Base-by-base conservation (phyloP, 2,888 invertebrate species). In the Phrixothrix hirtus region DNA sequence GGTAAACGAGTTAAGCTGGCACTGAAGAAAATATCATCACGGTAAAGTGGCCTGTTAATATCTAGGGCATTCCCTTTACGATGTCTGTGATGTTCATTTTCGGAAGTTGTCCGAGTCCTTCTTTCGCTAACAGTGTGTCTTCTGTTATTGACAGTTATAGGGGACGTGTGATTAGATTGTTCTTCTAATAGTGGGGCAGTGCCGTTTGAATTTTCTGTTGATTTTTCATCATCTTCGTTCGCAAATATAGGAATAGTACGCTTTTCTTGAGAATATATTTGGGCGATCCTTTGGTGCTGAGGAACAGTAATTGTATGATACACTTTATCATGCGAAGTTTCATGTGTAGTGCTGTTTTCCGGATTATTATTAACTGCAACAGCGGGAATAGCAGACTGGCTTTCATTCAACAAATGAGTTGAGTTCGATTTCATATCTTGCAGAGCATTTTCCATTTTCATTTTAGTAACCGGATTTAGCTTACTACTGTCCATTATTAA, bases 11-110 rank as follows among this genome's bases (percentile, higher is more conserved):
- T 83, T 55, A 95, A 79, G 55, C 93, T 94, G 7, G 90, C 93
- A 2, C 87, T 86, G 71, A 93, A 95, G 81, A 95, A 95, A 58
- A 94, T 93, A 70, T 95, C 95, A 65, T 92, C 92, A 65, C 92
- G 81, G 76, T 93, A 92, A 69, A 95, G 79, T 1, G 95, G 94
- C 41, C 92, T 80, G 36, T 79, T 78, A n/a, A 84, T 83, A 31
- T 83, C 81, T 2, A 45, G 48, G 34, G 83, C 80, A 2, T 52
- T 63, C 10, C 66, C 64, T n/a, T 60, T 57, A 0, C 63, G 54
- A 16, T 62, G 63, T 7, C 27, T 60, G 2, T 59, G 53, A 17
- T 63, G 56, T 30, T 57, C 57, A 16, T 63, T 62, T 32, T 72
- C 68, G 1, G 71, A 69, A 17, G 58, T 60, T 0, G 72, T 69